phyloP scores from a whole-genome alignment of 1,140 invertebrate species.

The Dermatophagoides farinae region DNA sequence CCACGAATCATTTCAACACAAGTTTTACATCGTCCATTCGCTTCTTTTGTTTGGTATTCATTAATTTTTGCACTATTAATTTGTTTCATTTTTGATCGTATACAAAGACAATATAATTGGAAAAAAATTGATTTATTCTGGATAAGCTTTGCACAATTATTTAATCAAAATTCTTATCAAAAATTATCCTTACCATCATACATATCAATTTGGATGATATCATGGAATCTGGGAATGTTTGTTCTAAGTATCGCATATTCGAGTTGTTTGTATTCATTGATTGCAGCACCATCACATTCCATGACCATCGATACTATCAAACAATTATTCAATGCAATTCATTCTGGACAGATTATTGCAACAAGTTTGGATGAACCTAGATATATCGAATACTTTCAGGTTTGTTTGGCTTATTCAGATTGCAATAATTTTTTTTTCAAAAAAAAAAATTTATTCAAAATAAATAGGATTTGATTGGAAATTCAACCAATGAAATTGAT shows the following conservation, averaged over 20 bases:
- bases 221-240: constrained; percentile 9
- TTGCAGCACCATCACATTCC: neutral
- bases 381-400: constrained; percentile 4
- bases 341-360: neutral
- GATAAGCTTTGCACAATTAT: neutral
- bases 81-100: neutral
- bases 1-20: neutral
- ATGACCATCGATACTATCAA: constrained; percentile 2
- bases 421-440: neutral
- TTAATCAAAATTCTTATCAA: too few species aligned
- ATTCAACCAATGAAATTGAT: neutral
- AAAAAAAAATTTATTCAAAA: too few species aligned
- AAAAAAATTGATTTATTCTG: neutral
- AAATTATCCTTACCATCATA: too few species aligned
- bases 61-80: neutral
- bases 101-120: too few species aligned
- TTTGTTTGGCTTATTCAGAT: neutral
- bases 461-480: neutral
- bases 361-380: constrained; percentile 4
- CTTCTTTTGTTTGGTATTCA: neutral
- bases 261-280: constrained; percentile 11
- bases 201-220: neutral
- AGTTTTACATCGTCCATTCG: neutral
- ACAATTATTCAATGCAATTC: neutral
- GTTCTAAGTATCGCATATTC: constrained; percentile 7